phyloP scores from a whole-genome alignment of 2,797 vertebrate genomes.

The Scarus forsteni region DNA sequence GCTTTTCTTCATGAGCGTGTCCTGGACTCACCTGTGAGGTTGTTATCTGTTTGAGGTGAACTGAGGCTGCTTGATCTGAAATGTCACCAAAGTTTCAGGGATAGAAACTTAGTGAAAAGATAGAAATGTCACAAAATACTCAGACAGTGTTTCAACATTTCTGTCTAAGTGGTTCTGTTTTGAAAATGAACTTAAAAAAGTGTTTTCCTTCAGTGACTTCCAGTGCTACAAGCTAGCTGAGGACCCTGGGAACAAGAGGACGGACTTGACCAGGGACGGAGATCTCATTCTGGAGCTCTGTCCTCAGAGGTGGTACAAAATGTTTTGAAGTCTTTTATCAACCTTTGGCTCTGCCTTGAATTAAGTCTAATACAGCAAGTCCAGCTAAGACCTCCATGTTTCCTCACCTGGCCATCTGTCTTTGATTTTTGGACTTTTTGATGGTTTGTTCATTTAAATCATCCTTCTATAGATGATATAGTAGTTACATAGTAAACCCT shows the following conservation, averaged over 20 bases:
- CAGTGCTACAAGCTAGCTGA: constrained; percentile 74
- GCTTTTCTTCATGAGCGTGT: background rate
- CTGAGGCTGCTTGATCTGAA: background rate
- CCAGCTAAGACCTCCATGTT: no score
- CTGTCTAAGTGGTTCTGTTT: no score
- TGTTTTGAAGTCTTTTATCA: no score
- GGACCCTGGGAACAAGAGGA: constrained; percentile 76
- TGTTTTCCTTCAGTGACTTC: constrained; percentile 46
- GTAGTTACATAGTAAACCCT: no score
- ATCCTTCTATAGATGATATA: no score
- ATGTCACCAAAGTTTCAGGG: no score
- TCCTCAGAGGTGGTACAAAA: constrained; percentile 43
- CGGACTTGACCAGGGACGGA: constrained; percentile 43
- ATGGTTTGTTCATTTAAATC: no score
- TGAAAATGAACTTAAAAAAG: no score
- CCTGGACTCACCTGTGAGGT: background rate
- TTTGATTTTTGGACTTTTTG: no score
- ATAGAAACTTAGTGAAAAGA: background rate
- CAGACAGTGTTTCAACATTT: background rate
- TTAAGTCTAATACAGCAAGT: no score
- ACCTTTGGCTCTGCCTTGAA: background rate
- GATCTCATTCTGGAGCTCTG: constrained; percentile 57
- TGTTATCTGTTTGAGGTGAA: background rate
- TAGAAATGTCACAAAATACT: background rate
- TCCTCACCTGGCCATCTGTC: no score